Conservation (phyloP, 2,797 vertebrate genomes). For the Hyperoplus lanceolatus region DNA sequence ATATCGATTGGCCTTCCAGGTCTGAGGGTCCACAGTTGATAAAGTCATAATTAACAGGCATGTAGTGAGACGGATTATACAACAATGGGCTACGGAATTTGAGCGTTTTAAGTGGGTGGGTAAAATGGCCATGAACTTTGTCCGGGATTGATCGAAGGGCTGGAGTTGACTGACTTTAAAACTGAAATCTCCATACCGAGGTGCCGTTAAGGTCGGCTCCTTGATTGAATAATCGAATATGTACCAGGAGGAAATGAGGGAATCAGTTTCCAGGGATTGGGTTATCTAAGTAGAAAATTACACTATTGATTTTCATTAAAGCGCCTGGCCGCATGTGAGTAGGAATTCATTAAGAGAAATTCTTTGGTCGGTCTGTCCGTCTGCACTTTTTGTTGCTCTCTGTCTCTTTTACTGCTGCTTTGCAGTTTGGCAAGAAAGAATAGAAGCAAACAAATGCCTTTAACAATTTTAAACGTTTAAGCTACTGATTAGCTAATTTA, state of each 20-base stretch:
- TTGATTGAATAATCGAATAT: conserved; percentile 83
- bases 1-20: conserved; percentile 64
- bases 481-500: not conserved
- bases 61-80: conserved; percentile 50
- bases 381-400: conserved; percentile 15
- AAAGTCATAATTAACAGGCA: conserved; percentile 67
- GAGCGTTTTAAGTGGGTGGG: conserved; percentile 31
- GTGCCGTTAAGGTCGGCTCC: conserved; percentile 54
- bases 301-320: conserved; percentile 87
- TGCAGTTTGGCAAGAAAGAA: not conserved
- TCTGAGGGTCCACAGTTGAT: conserved; percentile 63
- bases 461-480: not conserved
- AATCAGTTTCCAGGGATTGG: conserved; percentile 81
- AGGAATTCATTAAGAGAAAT: conserved; percentile 74
- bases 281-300: conserved; percentile 87
- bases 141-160: conserved; percentile 56
- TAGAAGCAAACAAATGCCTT: not conserved
- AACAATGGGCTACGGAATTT: conserved; percentile 49
- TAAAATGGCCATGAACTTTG: conserved; percentile 54
- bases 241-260: conserved; percentile 82
- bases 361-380: conserved; percentile 51
- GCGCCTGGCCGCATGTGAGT: conserved; percentile 50
- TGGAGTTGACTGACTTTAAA: conserved; percentile 72
- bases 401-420: conserved; percentile 5
- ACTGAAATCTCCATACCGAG: conserved; percentile 61